Base-by-base conservation (phyloP, 2,888 invertebrate genomes). In the Ischnus inquisitorius region DNA sequence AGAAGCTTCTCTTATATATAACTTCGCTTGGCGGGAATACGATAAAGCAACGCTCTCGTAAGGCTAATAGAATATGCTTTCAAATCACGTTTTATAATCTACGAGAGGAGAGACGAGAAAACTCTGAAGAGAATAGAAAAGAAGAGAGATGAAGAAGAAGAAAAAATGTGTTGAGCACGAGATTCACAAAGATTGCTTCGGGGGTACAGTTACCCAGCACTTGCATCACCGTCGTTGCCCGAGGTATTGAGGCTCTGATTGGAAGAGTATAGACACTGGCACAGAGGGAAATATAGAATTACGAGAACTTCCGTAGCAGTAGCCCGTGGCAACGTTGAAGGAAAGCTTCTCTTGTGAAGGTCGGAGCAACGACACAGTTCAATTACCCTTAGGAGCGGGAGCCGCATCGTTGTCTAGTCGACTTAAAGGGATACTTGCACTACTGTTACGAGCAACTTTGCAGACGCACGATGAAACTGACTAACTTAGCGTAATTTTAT, bases 71-170 rank as follows among this genome's bases (percentile, higher is more conserved):
- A 69, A 81, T 81, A 81, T 81, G 80, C 80, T 75, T 75, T 81
- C 51, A 81, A 81, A 81, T 81, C 80, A 81, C 75, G 75, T 75
- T 81, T 48, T 76, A 81, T 81, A 75, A 81, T 81, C 75, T 81
- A 64, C 39, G 57, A 75, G 69, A 79, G 79, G 48, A 46, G 46
- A 69, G 28, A 79, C 48, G 65, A 65, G 68, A 43, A 71, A 43
- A 60, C 14, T 25, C 28, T 60, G 60, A 60, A 60, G 68, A 43
- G 62, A 79, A 54, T 10, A 39, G 57, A 48, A 28, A 43, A 64
- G 64, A 79, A 64, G 41, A 79, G 69, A 34, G 16, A 34, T 6
- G 34, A 41, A 19, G 39, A 64, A 69, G 48, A 46, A 68, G 57
- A 51, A 72, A 65, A 79, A 82, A 64, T 64, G 46, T 14, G 75